Evolutionary conservation across 2,888 invertebrate species (phyloP), one percentile per base, ranked within the genome.

Genomic region (Drosophila tanythrix): DNA sequence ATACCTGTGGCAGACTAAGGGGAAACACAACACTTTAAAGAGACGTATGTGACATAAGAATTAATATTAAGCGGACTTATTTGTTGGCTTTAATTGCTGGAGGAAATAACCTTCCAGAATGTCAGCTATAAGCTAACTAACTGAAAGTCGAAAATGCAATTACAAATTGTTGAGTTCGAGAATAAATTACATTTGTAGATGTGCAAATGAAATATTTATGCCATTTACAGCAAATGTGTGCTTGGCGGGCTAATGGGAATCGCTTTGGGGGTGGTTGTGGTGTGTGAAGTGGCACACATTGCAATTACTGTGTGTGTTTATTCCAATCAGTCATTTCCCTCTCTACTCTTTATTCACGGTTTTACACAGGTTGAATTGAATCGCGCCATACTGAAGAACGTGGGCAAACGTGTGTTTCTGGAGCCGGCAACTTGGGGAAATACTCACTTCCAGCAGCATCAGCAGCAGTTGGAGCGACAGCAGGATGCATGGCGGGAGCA

Each of bases 371-470:
- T 95, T 68, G 95, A 95, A 88, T 95, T 95, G 83, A 97, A 97
- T 94, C 94, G 97, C 68, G 95, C 96, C 79, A 95, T 96, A 91
- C 93, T 97, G 87, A 95, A 96, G 91, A 95, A 95, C 79, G 95
- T 97, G 79, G 97, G 97, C 84, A 97, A 97, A 93, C 95, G 97
- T 92, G 83, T 85, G 59, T 63, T 79, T 35, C 57, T 74, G 31
- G 76, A 73, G 15, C 61, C 65, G 15, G 25, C 48, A 50, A 29
- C 76, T 64, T 76, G 82, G 79, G 66, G 71, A 60, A 72, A 59
- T 70, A 85, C 70, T 58, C 75, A 77, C 35, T 67, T 72, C 60
- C 70, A 79, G 55, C 80, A 82, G 53, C 69, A 81, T 78, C 80
- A 81, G 31, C 73, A 72, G 27, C 79, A 75, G 56, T 58, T 62